phyloP scores from a whole-genome alignment of 2,888 invertebrate species.

The Deladenus siricidicola region DNA sequence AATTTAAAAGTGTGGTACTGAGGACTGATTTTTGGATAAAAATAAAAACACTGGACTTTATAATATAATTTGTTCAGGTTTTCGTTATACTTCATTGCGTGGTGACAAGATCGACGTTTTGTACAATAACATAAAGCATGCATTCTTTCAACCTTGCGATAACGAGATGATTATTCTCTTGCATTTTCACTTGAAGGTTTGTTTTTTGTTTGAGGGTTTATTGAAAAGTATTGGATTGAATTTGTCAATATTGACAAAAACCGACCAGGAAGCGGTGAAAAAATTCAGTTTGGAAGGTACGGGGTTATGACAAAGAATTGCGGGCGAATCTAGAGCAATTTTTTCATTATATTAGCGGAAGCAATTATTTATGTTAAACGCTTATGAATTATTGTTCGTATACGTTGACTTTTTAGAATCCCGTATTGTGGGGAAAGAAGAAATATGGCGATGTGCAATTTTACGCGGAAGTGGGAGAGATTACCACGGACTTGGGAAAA shows the following conservation, averaged over 20 bases:
- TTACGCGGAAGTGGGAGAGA: slow-evolving; percentile 98
- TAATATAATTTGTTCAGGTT: slow-evolving; percentile 53
- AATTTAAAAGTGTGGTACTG: neutral
- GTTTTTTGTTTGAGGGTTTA: too few species aligned
- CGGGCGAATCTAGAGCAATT: too few species aligned
- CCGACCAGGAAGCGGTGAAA: too few species aligned
- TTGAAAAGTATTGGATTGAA: neutral
- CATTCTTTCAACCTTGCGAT: slow-evolving; percentile 84
- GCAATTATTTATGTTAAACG: neutral
- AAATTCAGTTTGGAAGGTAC: too few species aligned
- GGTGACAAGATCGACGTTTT: slow-evolving; percentile 98
- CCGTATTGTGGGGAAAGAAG: slow-evolving; percentile 99
- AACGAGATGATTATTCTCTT: slow-evolving; percentile 98
- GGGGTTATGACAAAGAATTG: too few species aligned
- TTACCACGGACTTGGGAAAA: slow-evolving; percentile 96
- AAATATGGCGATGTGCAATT: slow-evolving; percentile 98
- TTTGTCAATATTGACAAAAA: too few species aligned
- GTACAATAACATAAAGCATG: slow-evolving; percentile 98
- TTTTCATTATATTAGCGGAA: neutral
- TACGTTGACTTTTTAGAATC: slow-evolving; percentile 63
- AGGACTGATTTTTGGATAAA: neutral
- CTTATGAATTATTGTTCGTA: neutral
- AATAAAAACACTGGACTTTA: too few species aligned
- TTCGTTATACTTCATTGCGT: slow-evolving; percentile 89
- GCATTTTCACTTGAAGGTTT: slow-evolving; percentile 87